Percentiles rank a stretch among this genome's conserved stretches.
These are phyloP conservation scores for Harmothoe impar DNA, from an alignment of 2,888 invertebrate genomes.

Conservation along the genomic window DNA sequence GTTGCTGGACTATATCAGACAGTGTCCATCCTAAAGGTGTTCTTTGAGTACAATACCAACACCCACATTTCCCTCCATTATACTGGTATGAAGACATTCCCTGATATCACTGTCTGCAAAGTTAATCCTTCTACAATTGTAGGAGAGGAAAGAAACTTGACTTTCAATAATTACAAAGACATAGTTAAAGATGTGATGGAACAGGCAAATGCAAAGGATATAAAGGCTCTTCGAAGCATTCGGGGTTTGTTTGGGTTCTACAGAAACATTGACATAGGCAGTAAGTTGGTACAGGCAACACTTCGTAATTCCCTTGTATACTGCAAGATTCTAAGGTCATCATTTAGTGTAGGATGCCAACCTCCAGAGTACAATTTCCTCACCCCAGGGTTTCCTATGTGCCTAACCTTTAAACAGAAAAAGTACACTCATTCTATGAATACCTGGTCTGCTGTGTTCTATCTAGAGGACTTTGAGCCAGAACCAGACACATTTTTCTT, in stretches of 20 bases:
- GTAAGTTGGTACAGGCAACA: not conserved
- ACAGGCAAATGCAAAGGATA: not conserved
- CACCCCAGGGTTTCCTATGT: constrained; percentile 9
- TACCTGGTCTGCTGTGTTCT: constrained; percentile 35
- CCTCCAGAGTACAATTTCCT: not conserved
- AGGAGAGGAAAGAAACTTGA: constrained; percentile 4
- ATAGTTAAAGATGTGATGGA: not conserved
- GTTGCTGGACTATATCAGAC: constrained; percentile 1
- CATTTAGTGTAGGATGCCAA: not conserved
- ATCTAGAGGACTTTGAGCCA: constrained; percentile 32
- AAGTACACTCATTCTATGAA: not conserved
- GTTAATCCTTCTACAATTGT: constrained; percentile 35
- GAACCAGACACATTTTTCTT: constrained; percentile 22
- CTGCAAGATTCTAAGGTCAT: constrained; percentile 13
- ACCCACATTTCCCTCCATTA: not conserved
- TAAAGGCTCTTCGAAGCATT: not conserved
- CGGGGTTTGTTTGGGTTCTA: constrained; percentile 1
- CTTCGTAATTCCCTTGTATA: constrained; percentile 10
- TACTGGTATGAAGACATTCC: not conserved
- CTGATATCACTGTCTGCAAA: constrained; percentile 53
- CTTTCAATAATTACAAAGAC: not conserved
- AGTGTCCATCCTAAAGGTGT: constrained; percentile 6
- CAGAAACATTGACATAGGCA: constrained; percentile 9
- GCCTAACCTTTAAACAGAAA: not conserved
- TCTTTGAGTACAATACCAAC: constrained; percentile 42